Evolutionary conservation across 2,888 invertebrate species (phyloP).

Genomic region (Masnerella sp.): DNA sequence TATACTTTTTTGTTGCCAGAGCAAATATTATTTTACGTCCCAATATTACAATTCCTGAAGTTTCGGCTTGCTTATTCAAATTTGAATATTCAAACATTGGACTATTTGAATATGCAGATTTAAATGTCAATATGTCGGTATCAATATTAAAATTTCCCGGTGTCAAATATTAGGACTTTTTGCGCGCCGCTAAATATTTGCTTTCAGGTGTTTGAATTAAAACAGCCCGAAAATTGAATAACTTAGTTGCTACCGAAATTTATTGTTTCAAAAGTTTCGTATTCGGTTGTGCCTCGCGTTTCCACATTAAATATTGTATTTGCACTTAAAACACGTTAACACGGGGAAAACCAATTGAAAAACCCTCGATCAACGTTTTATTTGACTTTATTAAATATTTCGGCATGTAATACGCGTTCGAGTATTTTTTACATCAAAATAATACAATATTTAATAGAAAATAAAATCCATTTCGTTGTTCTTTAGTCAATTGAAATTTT

Average conservation of each 20-base stretch:
- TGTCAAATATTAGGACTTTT: conserved; percentile 38
- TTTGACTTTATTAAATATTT: too few species aligned
- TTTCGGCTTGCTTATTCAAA: conserved; percentile 43
- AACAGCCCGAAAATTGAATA: conserved; percentile 1
- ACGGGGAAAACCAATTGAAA: too few species aligned
- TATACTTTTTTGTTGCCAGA: not conserved
- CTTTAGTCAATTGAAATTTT: too few species aligned
- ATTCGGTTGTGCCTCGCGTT: too few species aligned
- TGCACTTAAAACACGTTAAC: too few species aligned
- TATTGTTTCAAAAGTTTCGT: too few species aligned
- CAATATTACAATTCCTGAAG: conserved; percentile 39
- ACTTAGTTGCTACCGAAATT: not conserved
- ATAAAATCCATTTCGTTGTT: too few species aligned
- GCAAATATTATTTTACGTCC: conserved; percentile 25
- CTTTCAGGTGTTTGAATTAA: conserved; percentile 2
- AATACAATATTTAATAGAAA: too few species aligned
- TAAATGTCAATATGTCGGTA: conserved; percentile 44
- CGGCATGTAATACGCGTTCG: too few species aligned
- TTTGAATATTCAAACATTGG: conserved; percentile 44
- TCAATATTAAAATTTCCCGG: conserved; percentile 47
- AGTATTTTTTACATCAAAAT: too few species aligned
- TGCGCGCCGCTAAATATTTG: conserved; percentile 27
- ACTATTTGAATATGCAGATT: conserved; percentile 51
- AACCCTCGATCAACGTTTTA: too few species aligned
- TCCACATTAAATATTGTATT: too few species aligned